These are phyloP conservation scores for Ricordea florida DNA, from an alignment of 92 coral and sea anemone genomes.

Conservation along the genomic window DNA sequence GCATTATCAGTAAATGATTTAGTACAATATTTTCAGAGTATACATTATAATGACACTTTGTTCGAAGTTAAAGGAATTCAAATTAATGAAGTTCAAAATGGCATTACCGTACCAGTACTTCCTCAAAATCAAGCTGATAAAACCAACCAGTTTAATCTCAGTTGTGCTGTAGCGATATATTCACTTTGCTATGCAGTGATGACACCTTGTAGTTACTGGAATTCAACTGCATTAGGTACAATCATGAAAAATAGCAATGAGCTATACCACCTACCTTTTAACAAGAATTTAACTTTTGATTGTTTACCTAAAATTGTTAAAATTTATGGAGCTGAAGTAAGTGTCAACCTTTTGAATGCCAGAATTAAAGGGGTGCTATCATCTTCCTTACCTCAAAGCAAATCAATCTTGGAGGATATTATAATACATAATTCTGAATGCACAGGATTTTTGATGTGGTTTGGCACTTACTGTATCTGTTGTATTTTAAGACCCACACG, in stretches of 20 bases:
- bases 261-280: slow-evolving; percentile 38
- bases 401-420: neutral
- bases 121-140: neutral
- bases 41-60: slow-evolving; percentile 35
- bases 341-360: neutral
- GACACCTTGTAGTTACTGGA: slow-evolving; percentile 43
- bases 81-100: slow-evolving; percentile 35
- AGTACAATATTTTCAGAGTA: slow-evolving; percentile 7
- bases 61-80: slow-evolving; percentile 51
- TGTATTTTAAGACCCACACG: slow-evolving; percentile 43
- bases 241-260: slow-evolving; percentile 17
- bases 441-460: neutral
- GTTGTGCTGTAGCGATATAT: slow-evolving; percentile 49
- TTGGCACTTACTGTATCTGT: slow-evolving; percentile 11
- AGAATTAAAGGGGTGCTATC: no score
- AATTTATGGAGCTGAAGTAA: neutral
- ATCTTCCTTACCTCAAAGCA: neutral
- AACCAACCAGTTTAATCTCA: slow-evolving; percentile 9
- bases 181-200: slow-evolving; percentile 45
- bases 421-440: neutral
- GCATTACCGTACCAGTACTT: neutral
- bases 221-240: neutral
- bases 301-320: slow-evolving; percentile 20
- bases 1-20: neutral
- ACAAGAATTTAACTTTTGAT: slow-evolving; percentile 11